These are phyloP conservation scores for Trididemnum nubilum DNA, from an alignment of 23 tunicate species.

Conservation along the genomic window DNA sequence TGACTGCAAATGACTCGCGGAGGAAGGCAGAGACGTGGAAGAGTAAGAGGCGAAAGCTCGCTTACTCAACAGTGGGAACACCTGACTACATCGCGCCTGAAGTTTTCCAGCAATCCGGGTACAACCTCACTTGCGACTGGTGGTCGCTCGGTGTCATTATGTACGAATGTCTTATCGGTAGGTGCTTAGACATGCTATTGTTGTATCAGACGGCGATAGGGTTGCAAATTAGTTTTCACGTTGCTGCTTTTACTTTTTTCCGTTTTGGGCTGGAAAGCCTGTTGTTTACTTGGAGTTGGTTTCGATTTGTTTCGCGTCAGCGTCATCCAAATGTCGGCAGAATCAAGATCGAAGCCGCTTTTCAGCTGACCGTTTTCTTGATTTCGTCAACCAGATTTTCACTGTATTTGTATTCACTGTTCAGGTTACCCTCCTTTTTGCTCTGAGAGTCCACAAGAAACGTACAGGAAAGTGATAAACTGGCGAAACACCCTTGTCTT, in stretches of 20 bases:
- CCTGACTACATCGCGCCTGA: conserved; percentile 99
- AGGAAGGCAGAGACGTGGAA: conserved; percentile 97
- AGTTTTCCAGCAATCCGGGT: conserved; percentile 90
- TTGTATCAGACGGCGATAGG: no score
- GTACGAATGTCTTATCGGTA: conserved; percentile 97
- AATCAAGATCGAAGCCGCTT: no score
- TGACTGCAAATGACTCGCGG: conserved; percentile 82
- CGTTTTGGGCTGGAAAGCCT: no score
- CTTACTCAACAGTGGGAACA: conserved; percentile 99
- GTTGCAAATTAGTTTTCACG: not conserved
- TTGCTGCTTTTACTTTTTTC: not conserved
- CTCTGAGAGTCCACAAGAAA: conserved; percentile 94
- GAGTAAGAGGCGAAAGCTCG: conserved; percentile 89
- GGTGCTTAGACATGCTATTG: not conserved
- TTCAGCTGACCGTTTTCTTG: no score
- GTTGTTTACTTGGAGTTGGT: no score
- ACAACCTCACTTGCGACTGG: conserved; percentile 94
- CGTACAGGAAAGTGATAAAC: conserved; percentile 88
- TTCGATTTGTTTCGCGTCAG: no score
- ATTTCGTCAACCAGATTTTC: no score
- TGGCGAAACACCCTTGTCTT: conserved; percentile 82
- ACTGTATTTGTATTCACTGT: not conserved
- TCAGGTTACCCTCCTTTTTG: conserved; percentile 99
- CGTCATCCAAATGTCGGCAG: no score
- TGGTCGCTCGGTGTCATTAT: conserved; percentile 98